Evolutionary conservation across 2,888 invertebrate genomes (phyloP).

Genomic region (Mamestra brassicae): DNA sequence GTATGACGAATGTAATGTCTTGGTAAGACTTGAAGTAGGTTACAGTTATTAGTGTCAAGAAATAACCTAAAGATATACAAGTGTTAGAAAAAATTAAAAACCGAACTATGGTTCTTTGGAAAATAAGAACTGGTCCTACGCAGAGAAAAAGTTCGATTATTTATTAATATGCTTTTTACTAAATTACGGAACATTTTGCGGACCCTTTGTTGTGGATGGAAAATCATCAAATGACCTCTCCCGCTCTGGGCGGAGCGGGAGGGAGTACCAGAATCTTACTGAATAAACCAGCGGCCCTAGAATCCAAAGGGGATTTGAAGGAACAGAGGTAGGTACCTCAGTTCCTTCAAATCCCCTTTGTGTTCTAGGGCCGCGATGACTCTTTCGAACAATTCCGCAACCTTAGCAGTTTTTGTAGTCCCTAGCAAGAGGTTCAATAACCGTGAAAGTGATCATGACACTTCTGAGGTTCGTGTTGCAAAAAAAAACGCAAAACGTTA

Average conservation of each 20-base stretch:
- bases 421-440: not conserved
- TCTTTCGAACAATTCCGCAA: no score
- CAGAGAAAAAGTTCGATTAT: not conserved
- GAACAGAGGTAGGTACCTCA: no score
- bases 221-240: no score
- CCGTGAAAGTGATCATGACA: not conserved
- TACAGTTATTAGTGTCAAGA: constrained; percentile 4
- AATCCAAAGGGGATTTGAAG: no score
- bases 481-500: constrained; percentile 21
- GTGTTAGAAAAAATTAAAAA: not conserved
- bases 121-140: not conserved
- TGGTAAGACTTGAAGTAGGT: constrained; percentile 15
- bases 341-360: no score
- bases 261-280: no score
- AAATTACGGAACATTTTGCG: not conserved
- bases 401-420: no score
- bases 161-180: not conserved
- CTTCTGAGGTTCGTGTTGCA: constrained; percentile 2
- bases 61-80: not conserved
- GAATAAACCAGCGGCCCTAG: no score
- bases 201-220: not conserved
- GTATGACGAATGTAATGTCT: constrained; percentile 33
- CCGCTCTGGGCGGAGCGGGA: no score
- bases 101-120: no score
- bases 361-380: no score